Base-by-base conservation (phyloP, 1,140 invertebrate genomes). In the Eciton burchellii region DNA sequence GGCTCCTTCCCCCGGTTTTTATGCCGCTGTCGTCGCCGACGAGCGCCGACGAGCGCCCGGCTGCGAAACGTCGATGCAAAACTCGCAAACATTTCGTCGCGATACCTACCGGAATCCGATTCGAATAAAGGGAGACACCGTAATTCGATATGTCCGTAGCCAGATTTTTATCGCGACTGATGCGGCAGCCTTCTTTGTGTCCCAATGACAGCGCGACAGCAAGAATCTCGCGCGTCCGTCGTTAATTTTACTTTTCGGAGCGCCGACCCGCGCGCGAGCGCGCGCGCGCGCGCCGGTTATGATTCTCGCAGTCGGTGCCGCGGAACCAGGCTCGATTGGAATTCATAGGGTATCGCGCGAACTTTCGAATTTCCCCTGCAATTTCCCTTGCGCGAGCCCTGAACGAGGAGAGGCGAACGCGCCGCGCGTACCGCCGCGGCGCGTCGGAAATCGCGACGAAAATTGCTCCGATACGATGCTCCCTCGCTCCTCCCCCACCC, bases 381-480 rank as follows among this genome's bases (percentile, higher is more conserved):
- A 88, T 88, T 88, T 88, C 87, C 87, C 83, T 70, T 85, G 77
- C 76, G 59, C 83, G 72, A 60, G 54, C 83, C 68, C n/a, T 85
- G 54, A 88, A 81, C 82, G 86, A 88, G 76, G 57, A 54, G 62
- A 19, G 72, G 65, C 57, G 63, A 74, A 85, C 57, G 79, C 76
- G 85, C 84, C 86, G 83, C 72, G 83, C 74, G 86, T 62, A 73
- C 85, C 82, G 62, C 60, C 82, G 62, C 60, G 81, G 62, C 68
- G 81, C 83, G 85, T 52, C 89, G 91, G 92, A 93, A 92, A 91
- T 92, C 91, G 89, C 88, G 91, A 90, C 89, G 92, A 91, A 93
- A 93, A 92, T 92, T 92, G 85, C 74, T 79, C 63, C 63, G 56
- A 81, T 73, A 73, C 70, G 52, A 47, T 57, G n/a, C n/a, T n/a